Conservation (phyloP, 1,140 invertebrate species). For the Idris sp. region DNA sequence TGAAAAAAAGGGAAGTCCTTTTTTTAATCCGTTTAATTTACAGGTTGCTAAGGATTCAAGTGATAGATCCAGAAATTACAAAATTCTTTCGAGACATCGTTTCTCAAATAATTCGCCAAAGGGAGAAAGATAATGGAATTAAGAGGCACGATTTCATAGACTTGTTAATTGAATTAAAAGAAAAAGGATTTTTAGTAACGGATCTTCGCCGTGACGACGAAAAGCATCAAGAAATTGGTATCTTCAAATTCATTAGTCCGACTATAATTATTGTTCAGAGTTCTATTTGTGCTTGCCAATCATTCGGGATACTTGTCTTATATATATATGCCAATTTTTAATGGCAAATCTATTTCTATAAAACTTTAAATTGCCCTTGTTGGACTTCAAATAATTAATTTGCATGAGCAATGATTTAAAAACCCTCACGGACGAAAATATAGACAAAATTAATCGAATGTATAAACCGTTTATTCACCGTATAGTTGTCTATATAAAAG, state of each 20-base stretch:
- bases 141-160: slow-evolving; percentile 81
- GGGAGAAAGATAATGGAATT: slow-evolving; percentile 74
- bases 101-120: slow-evolving; percentile 78
- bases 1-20: too few species aligned
- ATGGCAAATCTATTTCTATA: slow-evolving; percentile 8
- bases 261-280: slow-evolving; percentile 4
- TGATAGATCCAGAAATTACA: slow-evolving; percentile 76
- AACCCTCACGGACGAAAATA: too few species aligned
- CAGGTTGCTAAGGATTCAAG: slow-evolving; percentile 73
- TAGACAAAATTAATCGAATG: too few species aligned
- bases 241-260: slow-evolving; percentile 17
- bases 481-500: too few species aligned
- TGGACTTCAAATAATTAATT: background rate
- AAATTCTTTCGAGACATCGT: slow-evolving; percentile 80
- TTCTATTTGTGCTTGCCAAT: slow-evolving; percentile 5
- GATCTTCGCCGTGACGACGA: slow-evolving; percentile 65
- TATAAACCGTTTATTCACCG: too few species aligned
- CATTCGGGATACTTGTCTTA: slow-evolving; percentile 2
- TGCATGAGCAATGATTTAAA: too few species aligned
- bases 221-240: slow-evolving; percentile 67
- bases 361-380: background rate
- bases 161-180: slow-evolving; percentile 80
- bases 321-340: background rate
- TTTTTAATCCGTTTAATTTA: slow-evolving; percentile 28
- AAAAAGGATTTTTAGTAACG: slow-evolving; percentile 76